Evolutionary conservation across 2,113 vertebrate species (phyloP).

Genomic region (Indicator maculatus): DNA sequence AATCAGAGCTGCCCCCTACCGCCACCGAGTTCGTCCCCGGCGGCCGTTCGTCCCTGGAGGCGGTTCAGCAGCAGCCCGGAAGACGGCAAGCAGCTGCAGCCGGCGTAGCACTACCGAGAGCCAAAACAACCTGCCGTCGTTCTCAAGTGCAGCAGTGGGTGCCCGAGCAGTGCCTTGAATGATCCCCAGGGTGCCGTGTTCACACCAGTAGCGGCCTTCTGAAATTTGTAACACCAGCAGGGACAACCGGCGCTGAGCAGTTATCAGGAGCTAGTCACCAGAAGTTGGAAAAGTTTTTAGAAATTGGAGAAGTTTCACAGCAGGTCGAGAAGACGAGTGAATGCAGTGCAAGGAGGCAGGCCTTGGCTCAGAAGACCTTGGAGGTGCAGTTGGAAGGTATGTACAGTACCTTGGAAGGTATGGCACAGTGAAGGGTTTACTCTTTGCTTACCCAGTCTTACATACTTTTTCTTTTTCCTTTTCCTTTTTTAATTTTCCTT

Average conservation of each 20-base stretch:
- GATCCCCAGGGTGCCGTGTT: neutral
- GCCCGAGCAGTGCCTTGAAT: too few species aligned
- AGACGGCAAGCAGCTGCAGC: neutral
- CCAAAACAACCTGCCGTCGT: neutral
- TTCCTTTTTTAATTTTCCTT: too few species aligned
- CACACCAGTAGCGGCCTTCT: rapidly evolving
- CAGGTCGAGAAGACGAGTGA: rapidly evolving
- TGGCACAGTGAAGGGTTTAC: rapidly evolving
- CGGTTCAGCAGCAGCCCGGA: neutral
- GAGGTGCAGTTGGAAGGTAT: rapidly evolving
- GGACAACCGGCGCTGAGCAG: rapidly evolving
- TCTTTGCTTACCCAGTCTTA: rapidly evolving
- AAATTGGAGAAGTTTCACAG: neutral
- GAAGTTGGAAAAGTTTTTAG: rapidly evolving
- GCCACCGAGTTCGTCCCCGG: neutral
- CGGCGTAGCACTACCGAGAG: neutral
- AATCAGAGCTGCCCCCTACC: neutral
- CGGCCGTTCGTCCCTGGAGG: too few species aligned
- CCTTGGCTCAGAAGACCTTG: neutral
- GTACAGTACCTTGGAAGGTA: too few species aligned
- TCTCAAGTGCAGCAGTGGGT: rapidly evolving
- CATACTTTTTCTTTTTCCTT: rapidly evolving
- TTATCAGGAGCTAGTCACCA: rapidly evolving
- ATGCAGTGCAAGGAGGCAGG: rapidly evolving
- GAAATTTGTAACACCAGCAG: rapidly evolving